Evolutionary conservation across 2,113 vertebrate genomes (phyloP), one percentile per base, ranked within the genome.

Genomic region (Corvus cornix): DNA sequence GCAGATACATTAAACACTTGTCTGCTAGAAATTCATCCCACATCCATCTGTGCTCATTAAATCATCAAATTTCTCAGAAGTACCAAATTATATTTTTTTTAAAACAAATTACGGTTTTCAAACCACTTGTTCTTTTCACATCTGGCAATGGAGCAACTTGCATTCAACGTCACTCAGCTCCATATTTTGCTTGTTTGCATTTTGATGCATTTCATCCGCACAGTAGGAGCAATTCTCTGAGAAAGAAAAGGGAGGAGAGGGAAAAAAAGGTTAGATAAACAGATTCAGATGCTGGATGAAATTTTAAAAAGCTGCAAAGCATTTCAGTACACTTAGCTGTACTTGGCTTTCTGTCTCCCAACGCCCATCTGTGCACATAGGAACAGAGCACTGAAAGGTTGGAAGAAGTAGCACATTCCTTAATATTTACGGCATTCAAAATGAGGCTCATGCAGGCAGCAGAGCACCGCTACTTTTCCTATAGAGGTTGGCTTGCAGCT

Each of bases 31-130:
- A 97, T 96, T 97, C 96, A 93, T 90, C 93, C 91, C 96, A 96
- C 94, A 88, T 96, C 96, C 97, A 97, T 97, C 96, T 95, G 92
- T 92, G 84, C 95, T 97, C 96, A 95, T 98, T 97, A 97, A 97
- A 96, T 96, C 95, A 93, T 74, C 87, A 95, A 95, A 97, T 96
- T 93, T 93, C 90, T 97, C 96, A 94, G 95, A 97, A 97, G 96
- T 92, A 96, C 86, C 92, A 95, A 96, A 97, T 98, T 87, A 92
- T 89, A n/a, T 94, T 79, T 96, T 96, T 90, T 94, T 83, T 76
- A 1, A 89, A 95, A 97, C 89, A 97, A 97, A 96, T 96, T 96
- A 94, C 1, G 14, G 80, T 96, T 98, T 97, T 95, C 68, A 96
- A 96, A 75, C 91, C 86, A 66, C 96, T 98, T 98, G 90, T 96